phyloP scores from a whole-genome alignment of 2,113 vertebrate species.

The Oncorhynchus gorbuscha region DNA sequence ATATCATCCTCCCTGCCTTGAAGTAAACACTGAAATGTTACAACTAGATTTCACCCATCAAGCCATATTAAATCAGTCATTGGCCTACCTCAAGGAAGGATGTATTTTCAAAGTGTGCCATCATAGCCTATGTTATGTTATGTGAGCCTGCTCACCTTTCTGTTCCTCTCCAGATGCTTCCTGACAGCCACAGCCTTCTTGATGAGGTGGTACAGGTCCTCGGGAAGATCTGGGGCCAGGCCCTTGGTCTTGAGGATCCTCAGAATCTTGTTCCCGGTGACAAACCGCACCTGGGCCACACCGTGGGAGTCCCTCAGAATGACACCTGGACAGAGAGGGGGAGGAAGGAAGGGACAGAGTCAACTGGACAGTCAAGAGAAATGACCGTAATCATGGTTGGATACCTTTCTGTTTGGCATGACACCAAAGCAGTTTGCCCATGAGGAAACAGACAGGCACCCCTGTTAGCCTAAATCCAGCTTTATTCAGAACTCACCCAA shows the following conservation, averaged over 20 bases:
- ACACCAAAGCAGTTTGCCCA: too few species aligned
- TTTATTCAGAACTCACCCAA: too few species aligned
- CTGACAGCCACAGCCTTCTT: slow-evolving; percentile 98
- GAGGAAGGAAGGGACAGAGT: background rate
- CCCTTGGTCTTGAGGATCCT: slow-evolving; percentile 97
- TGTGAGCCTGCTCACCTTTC: slow-evolving; percentile 79
- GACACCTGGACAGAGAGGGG: slow-evolving; percentile 74
- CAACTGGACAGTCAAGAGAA: too few species aligned
- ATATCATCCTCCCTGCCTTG: too few species aligned
- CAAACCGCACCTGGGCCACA: slow-evolving; percentile 97
- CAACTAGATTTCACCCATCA: too few species aligned
- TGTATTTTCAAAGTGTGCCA: too few species aligned
- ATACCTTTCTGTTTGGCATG: too few species aligned
- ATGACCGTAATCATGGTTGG: background rate
- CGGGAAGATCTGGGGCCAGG: slow-evolving; percentile 94
- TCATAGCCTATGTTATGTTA: too few species aligned
- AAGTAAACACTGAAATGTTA: too few species aligned
- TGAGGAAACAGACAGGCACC: background rate
- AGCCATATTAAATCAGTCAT: too few species aligned
- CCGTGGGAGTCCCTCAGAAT: slow-evolving; percentile 98
- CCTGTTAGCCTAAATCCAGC: background rate
- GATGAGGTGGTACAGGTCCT: slow-evolving; percentile 98
- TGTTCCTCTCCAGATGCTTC: slow-evolving; percentile 97
- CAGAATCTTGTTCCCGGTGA: slow-evolving; percentile 97
- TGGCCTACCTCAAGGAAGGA: too few species aligned